A percentile compares a stretch with the other conserved stretches of the same genome.
Evolutionary conservation across 1,140 invertebrate genomes (phyloP).

Genomic region (Drosophila mojavensis): DNA sequence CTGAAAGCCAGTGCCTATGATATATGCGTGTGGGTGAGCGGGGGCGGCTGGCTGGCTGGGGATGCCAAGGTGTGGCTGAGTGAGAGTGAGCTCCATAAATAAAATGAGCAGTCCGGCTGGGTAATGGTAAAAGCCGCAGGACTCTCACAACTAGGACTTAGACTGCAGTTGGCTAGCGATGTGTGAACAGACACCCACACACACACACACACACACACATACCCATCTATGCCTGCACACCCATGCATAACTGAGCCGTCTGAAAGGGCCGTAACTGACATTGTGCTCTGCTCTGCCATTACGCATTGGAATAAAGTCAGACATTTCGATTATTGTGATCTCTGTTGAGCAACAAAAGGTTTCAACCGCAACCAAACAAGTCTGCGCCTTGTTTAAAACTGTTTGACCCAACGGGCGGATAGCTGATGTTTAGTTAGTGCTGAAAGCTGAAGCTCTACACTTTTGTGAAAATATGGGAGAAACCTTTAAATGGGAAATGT

Average conservation of each 20-base stretch:
- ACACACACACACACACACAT: too few relatives aligned
- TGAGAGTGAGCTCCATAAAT: slow-evolving; percentile 45
- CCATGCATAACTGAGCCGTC: slow-evolving; percentile 51
- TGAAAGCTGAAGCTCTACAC: too few relatives aligned
- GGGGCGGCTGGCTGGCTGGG: too few relatives aligned
- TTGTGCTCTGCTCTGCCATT: not conserved
- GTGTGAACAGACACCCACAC: not conserved
- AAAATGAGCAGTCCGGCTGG: slow-evolving; percentile 42
- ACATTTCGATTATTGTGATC: not conserved
- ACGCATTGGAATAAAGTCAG: not conserved
- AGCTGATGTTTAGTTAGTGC: not conserved
- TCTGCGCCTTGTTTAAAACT: not conserved
- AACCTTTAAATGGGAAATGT: too few relatives aligned
- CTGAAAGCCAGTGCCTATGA: slow-evolving; percentile 34
- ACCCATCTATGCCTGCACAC: not conserved
- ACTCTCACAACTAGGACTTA: slow-evolving; percentile 10
- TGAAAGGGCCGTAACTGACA: slow-evolving; percentile 21
- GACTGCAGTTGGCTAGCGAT: slow-evolving; percentile 45
- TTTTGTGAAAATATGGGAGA: too few relatives aligned
- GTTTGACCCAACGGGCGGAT: not conserved
- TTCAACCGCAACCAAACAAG: not conserved
- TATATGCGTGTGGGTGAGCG: slow-evolving; percentile 32
- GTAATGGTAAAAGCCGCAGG: slow-evolving; percentile 38
- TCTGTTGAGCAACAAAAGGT: not conserved
- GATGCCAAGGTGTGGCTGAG: slow-evolving; percentile 1